These are phyloP conservation scores for Siniperca scherzeri DNA, from an alignment of 2,797 vertebrate genomes.

Conservation along the genomic window DNA sequence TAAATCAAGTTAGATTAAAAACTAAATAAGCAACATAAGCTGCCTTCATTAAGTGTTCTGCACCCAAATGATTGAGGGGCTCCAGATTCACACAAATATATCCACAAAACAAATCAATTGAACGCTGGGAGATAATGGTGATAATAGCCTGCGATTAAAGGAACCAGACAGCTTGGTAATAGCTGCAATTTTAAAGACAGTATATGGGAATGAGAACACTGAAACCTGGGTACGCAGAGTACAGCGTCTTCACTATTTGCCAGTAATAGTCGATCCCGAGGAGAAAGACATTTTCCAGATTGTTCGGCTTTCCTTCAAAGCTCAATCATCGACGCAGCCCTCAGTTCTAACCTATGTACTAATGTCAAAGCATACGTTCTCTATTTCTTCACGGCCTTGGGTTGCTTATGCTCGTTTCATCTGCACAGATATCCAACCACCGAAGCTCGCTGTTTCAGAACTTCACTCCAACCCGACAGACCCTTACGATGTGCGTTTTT, in stretches of 20 bases:
- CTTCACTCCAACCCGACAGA: not conserved
- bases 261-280: not conserved
- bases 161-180: slow-evolving; percentile 33
- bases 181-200: slow-evolving; percentile 35
- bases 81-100: slow-evolving; percentile 11
- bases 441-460: slow-evolving; percentile 31
- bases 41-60: not conserved
- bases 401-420: slow-evolving; percentile 20
- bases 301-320: slow-evolving; percentile 2
- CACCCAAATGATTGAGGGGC: not conserved
- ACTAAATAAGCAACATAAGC: not conserved
- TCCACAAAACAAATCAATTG: slow-evolving; percentile 24
- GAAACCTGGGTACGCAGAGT: not conserved
- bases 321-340: not conserved
- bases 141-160: slow-evolving; percentile 26
- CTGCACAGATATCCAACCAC: slow-evolving; percentile 18
- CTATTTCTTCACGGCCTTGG: slow-evolving; percentile 33
- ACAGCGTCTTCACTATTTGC: not conserved
- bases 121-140: slow-evolving; percentile 19
- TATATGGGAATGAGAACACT: not conserved
- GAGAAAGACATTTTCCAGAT: slow-evolving; percentile 9
- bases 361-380: slow-evolving; percentile 2
- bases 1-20: slow-evolving; percentile 6
- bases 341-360: not conserved
- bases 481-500: not conserved